Evolutionary conservation across 2,888 invertebrate genomes (phyloP).

Genomic region (Machimus atricapillus): DNA sequence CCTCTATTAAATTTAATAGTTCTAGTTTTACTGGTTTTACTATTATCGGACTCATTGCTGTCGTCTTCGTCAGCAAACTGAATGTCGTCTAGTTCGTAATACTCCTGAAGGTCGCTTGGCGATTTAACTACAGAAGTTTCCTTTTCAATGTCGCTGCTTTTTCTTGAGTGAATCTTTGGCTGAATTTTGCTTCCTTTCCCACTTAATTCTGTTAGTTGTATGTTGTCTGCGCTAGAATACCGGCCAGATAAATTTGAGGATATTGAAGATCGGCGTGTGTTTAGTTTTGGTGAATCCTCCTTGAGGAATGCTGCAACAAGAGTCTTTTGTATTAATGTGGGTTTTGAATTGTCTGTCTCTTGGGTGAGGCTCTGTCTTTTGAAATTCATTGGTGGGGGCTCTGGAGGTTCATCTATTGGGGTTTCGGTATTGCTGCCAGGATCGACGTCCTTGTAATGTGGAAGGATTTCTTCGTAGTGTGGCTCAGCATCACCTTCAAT

Average conservation of each 20-base stretch:
- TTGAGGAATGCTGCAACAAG: slow-evolving; percentile 33
- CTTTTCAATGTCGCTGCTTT: slow-evolving; percentile 65
- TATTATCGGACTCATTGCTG: slow-evolving; percentile 40
- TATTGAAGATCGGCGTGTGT: slow-evolving; percentile 49
- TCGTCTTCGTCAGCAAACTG: slow-evolving; percentile 73
- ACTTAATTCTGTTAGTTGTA: slow-evolving; percentile 51
- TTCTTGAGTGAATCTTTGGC: slow-evolving; percentile 55
- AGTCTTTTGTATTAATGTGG: slow-evolving; percentile 35
- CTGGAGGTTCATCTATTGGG: slow-evolving; percentile 67
- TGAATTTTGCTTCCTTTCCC: neutral
- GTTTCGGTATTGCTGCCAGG: slow-evolving; percentile 75
- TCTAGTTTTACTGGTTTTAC: slow-evolving; percentile 30
- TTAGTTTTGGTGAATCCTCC: slow-evolving; percentile 41
- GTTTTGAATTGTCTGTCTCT: slow-evolving; percentile 54
- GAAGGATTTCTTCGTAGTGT: slow-evolving; percentile 64
- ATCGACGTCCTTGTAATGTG: slow-evolving; percentile 63
- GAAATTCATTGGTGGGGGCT: slow-evolving; percentile 57
- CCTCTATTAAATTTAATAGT: slow-evolving; percentile 28
- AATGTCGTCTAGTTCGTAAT: slow-evolving; percentile 69
- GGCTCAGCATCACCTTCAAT: slow-evolving; percentile 64
- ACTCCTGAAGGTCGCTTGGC: slow-evolving; percentile 67
- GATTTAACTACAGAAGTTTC: slow-evolving; percentile 74
- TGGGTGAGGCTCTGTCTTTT: slow-evolving; percentile 49
- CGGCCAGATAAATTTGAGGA: slow-evolving; percentile 60
- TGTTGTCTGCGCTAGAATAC: slow-evolving; percentile 57